Percentiles rank a stretch among this genome's conserved stretches.
Evolutionary conservation across 2,797 vertebrate genomes (phyloP).

Genomic region (Chaenodraco wilsoni): DNA sequence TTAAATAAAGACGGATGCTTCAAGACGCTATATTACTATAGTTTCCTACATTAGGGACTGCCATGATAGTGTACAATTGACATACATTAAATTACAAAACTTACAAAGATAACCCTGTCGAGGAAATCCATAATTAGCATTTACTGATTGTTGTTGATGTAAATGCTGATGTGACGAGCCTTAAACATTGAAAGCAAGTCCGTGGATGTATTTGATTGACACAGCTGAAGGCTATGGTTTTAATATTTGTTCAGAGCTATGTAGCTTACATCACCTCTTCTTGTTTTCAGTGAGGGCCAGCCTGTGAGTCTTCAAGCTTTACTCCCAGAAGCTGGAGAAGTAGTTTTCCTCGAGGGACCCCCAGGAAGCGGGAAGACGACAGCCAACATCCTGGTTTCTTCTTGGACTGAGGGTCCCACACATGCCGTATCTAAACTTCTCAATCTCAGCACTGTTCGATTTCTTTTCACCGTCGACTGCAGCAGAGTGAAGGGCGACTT

Average conservation of each 20-base stretch:
- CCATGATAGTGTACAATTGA: background rate
- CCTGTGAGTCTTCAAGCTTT: slow-evolving; percentile 43
- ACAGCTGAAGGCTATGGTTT: background rate
- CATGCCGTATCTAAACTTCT: slow-evolving; percentile 18
- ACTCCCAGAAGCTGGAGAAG: slow-evolving; percentile 55
- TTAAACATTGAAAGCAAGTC: background rate
- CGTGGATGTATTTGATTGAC: background rate
- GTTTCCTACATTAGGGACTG: background rate
- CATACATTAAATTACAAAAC: background rate
- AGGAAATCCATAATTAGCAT: background rate
- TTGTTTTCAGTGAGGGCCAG: slow-evolving; percentile 60
- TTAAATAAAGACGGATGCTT: background rate
- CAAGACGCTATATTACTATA: background rate
- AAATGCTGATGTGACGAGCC: background rate
- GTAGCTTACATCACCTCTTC: background rate
- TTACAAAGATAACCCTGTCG: too few species aligned
- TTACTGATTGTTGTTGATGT: background rate
- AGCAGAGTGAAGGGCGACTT: slow-evolving; percentile 30
- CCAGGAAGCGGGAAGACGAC: slow-evolving; percentile 58
- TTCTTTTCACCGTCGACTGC: slow-evolving; percentile 60
- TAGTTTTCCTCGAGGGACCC: slow-evolving; percentile 57
- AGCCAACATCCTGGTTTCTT: slow-evolving; percentile 54
- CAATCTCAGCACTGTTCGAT: slow-evolving; percentile 20
- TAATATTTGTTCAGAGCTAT: background rate
- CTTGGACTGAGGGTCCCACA: slow-evolving; percentile 48